Evolutionary conservation across 2,797 vertebrate species (phyloP), one percentile per base, ranked within the genome.

Genomic region (Lepilemur ruficaudatus): DNA sequence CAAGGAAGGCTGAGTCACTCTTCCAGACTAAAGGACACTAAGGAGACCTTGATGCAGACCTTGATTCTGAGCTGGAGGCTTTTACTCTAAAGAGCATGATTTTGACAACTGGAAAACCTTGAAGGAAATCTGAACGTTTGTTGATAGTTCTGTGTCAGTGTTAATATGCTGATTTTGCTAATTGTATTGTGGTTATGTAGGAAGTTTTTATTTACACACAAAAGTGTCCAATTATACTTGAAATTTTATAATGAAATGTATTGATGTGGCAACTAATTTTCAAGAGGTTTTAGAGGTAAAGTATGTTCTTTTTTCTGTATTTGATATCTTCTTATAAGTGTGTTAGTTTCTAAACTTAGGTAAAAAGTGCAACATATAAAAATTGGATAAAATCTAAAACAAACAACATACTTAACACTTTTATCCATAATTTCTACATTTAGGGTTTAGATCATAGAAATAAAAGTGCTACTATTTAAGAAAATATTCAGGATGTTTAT

Each of bases 171-270:
- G 67, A 75, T 43, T 91, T 63, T 65, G 9, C 48, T 90, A 20
- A 75, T 28, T 32, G 4, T 75, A 52, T 32, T 69, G 50, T 81
- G 35, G 41, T 69, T 85, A 67, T 41, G 55, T 50, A 35, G 23
- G 32, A 11, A 28, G 14, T n/a, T 63, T 32, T n/a, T 32, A 63
- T 15, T 63, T 52, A 81, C 28, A 73, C 28, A 59, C 4, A n/a
- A 38, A 35, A 38, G 48, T 63, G 82, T 69, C 61, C 14, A 81
- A 81, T 17, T 52, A 57, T 50, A 43, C 18, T 30, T 59, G 35
- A 69, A 75, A 91, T 93, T 86, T 75, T 57, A 10, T 59, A 79
- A 61, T 76, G 25, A 93, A 93, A 96, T 52, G 15, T 23, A 59
- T 59, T 38, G 57, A 13, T 78, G 76, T 72, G 70, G 38, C 41